Evolutionary conservation across 2,113 vertebrate species (phyloP), one percentile per base, ranked within the genome.

Genomic region (Cephalopterus ornatus): DNA sequence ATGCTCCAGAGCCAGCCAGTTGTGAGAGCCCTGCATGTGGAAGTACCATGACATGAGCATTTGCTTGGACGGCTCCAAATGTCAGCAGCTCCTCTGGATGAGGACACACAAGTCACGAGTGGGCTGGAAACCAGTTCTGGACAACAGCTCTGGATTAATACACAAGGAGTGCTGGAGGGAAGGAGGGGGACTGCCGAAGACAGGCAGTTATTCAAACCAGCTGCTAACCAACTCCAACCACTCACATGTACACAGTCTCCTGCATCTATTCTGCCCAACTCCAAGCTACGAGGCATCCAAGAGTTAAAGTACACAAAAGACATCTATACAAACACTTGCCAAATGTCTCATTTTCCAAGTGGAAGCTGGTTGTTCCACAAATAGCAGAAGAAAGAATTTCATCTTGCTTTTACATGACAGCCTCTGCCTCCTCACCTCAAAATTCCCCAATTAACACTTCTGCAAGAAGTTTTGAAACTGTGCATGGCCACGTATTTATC

Each of bases 151-250:
- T 82, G 70, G 53, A 73, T 85, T 91, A 95, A 81, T 42, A 71
- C 41, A 75, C 32, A 39, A 24, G 68, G 44, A 94, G 70, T 1
- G 2, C 67, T 65, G 41, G 24, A 76, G 39, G 35, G 83, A 65
- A 89, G 86, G 78, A 93, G 62, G 76, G 85, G 65, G 49, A 79
- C 37, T 28, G 61, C 84, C 75, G 82, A 82, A 96, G 93, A 94
- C 75, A 93, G 59, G 91, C 92, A 61, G 83, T 92, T 94, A 91
- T 89, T 91, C 88, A 94, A 97, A 95, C 75, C 91, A 95, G 93
- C 91, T 96, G 92, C 81, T 94, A 92, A 88, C 72, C 23, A 30
- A 10, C 85, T 94, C 66, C 65, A 85, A 6, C 65, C 52, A 52
- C 67, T 93, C 63, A 82, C 33, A 91, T 39, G 14, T 65, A 82